Base-by-base conservation (phyloP, 2,797 vertebrate species). In the Sphenodon punctatus region DNA sequence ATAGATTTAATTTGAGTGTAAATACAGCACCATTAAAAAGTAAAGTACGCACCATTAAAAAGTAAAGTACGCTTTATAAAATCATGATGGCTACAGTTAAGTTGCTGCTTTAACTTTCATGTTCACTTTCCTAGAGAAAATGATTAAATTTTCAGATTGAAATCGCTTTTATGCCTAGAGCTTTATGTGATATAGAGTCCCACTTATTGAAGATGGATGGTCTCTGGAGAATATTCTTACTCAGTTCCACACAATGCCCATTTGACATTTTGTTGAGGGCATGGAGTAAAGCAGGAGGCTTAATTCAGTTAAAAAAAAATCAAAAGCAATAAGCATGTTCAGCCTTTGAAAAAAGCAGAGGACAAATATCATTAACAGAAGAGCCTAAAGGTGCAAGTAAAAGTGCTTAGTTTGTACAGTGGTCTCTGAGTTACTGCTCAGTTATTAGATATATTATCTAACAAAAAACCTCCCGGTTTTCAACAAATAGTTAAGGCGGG, bases 181-280 rank as follows among this genome's bases (percentile, higher is more conserved):
- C 82, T 93, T 92, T 90, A 72, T 93, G 89, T 89, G 90, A 92
- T 90, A 86, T 93, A 84, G 70, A 92, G 94, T 90, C 92, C 67
- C 79, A 90, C 77, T 94, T 94, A 93, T 61, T 76, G 84, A 86
- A 90, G 84, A 85, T 20, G 87, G 74, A 80, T 88, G 36, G 90
- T 93, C 92, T 94, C 83, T 77, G 1, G 65, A 93, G 78, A 76
- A 67, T 67, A 39, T 72, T 88, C 85, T 83, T 77, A 77, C 77
- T 86, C 75, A 74, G 78, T 69, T 87, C 78, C 68, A 80, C 51
- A 73, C 59, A 88, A 86, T 83, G 88, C 48, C 64, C 88, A 90
- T 86, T 92, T 93, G 90, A 89, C 93, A 93, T 83, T 94, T 75
- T 92, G 56, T 78, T 84, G 60, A 91, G 81, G 53, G 81, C 73